Conservation (phyloP, 1,140 invertebrate genomes). For the Copidosoma floridanum region DNA sequence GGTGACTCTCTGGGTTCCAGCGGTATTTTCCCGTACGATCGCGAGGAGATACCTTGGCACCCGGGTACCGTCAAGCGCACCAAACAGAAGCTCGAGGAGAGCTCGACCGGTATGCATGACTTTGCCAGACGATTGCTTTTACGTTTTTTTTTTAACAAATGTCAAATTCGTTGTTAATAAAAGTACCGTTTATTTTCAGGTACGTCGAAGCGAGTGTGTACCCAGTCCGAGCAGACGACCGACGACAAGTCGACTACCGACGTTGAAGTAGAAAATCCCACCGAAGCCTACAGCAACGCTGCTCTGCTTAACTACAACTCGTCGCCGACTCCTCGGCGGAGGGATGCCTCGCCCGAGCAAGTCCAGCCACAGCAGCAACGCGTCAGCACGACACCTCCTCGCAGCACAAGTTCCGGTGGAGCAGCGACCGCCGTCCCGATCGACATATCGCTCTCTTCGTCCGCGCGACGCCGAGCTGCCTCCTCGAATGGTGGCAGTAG, state of each 20-base stretch:
- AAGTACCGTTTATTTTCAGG: slow-evolving; percentile 27
- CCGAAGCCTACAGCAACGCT: slow-evolving; percentile 46
- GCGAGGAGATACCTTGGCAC: slow-evolving; percentile 66
- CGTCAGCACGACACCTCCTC: slow-evolving; percentile 19
- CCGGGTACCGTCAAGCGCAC: slow-evolving; percentile 69
- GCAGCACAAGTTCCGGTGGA: slow-evolving; percentile 25
- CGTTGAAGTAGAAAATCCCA: slow-evolving; percentile 34
- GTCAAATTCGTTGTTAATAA: too few species aligned
- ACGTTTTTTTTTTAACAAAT: too few species aligned
- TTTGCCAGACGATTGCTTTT: too few species aligned
- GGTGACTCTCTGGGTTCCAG: slow-evolving; percentile 41
- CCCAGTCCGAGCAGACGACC: too few species aligned
- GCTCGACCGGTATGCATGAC: slow-evolving; percentile 38
- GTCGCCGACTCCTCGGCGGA: slow-evolving; percentile 43
- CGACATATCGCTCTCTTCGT: slow-evolving; percentile 39
- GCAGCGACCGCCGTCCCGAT: slow-evolving; percentile 42
- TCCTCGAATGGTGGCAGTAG: too few species aligned
- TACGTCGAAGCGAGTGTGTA: slow-evolving; percentile 58
- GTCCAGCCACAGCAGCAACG: slow-evolving; percentile 14
- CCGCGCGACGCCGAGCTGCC: slow-evolving; percentile 41
- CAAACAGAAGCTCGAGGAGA: slow-evolving; percentile 72
- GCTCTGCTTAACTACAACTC: slow-evolving; percentile 40
- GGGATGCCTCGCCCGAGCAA: slow-evolving; percentile 35
- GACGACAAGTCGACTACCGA: slow-evolving; percentile 16
- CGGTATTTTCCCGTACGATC: slow-evolving; percentile 60